These are phyloP conservation scores for Amiota mariae DNA, from an alignment of 2,888 invertebrate species.

Conservation along the genomic window DNA sequence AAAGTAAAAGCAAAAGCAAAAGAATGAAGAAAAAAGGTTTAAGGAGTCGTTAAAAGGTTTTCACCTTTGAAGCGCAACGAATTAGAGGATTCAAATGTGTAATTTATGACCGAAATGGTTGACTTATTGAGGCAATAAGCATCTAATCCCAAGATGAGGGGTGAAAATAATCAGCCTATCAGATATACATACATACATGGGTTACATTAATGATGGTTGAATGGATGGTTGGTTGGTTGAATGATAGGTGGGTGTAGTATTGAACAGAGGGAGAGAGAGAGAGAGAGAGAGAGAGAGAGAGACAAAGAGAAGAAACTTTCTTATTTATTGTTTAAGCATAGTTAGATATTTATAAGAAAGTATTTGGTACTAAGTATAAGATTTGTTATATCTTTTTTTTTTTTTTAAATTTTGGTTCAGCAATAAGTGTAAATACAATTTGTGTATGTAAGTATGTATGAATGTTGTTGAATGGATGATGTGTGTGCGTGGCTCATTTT, in stretches of 20 bases:
- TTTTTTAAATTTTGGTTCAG: neutral
- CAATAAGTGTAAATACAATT: too few relatives aligned
- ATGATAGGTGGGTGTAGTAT: too few relatives aligned
- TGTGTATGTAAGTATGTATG: too few relatives aligned
- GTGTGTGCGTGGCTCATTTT: conserved; percentile 22
- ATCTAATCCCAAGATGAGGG: conserved; percentile 37
- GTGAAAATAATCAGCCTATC: conserved; percentile 15
- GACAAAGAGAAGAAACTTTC: too few relatives aligned
- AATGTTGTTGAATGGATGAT: neutral
- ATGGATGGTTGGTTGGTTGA: too few relatives aligned
- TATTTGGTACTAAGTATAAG: conserved; percentile 16
- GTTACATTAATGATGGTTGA: too few relatives aligned
- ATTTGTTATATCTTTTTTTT: conserved; percentile 5
- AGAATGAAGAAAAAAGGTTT: conserved; percentile 40
- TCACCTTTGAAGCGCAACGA: conserved; percentile 66
- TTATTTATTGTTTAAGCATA: too few relatives aligned
- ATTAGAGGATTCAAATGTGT: conserved; percentile 68
- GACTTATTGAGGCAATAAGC: conserved; percentile 62
- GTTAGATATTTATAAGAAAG: too few relatives aligned
- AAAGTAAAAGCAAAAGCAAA: conserved; percentile 3
- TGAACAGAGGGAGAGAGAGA: too few relatives aligned
- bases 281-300: too few relatives aligned
- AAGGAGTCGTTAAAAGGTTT: conserved; percentile 56
- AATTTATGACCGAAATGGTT: conserved; percentile 69
- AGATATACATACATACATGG: neutral